Base-by-base conservation (phyloP, 2,113 vertebrate species). In the Plotosus lineatus region DNA sequence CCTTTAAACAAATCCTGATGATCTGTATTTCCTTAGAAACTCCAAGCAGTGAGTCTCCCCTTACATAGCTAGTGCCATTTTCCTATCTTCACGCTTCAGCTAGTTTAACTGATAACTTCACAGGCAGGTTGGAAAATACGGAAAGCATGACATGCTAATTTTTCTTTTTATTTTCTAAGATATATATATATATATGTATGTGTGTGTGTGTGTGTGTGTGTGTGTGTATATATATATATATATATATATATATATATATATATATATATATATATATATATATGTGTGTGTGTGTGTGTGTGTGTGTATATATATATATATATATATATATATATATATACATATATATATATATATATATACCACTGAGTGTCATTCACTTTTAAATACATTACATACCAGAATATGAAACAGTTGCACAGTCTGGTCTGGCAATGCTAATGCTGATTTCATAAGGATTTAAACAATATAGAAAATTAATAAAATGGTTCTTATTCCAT, bases 1-100 rank as follows among this genome's bases (percentile, higher is more conserved):
- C 80, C 82, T 73, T 53, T 46, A 42, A 82, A 72, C 60, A 56
- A 83, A 65, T 53, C 77, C 56, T 78, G 26, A 14, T 28, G 56
- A 61, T 40, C 42, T 86, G 80, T 82, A 79, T 50, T 85, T 82
- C 5, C 40, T 15, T 3, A 46, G 55, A 61, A 48, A 50, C 60
- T 31, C 31, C 50, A 58, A 69, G 31, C 66, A 72, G 28, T 78
- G 76, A 31, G n/a, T 44, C 58, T 65, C 46, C 36, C 50, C 48
- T 73, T 14, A 74, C 66, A 19, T 61, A 56, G n/a, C 55, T 60
- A 53, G 71, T 40, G 14, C 33, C 53, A 23, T 78, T 72, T 44
- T 66, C 80, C 51, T 26, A 4, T 63, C 51, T 26, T 56, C n/a
- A 72, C 44, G 73, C 53, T 50, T 73, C 69, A 21, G 28, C 46